These are phyloP conservation scores for Scophthalmus maximus DNA, from an alignment of 2,113 vertebrate genomes.

Conservation along the genomic window DNA sequence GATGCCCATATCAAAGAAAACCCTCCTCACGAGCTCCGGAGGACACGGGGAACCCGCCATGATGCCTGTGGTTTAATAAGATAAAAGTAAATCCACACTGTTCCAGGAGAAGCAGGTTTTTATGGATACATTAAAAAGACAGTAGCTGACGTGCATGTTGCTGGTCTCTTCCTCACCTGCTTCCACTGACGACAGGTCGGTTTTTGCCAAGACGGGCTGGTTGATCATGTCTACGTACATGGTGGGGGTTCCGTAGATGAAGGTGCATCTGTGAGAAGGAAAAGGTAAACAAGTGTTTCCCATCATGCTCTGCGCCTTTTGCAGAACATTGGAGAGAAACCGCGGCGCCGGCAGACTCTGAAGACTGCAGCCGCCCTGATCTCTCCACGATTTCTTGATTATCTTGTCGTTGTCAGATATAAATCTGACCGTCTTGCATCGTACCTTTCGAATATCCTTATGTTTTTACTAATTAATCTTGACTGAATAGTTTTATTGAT, in stretches of 20 bases:
- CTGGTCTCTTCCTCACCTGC: constrained; percentile 81
- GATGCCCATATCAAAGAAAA: constrained; percentile 81
- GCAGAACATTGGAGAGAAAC: no score
- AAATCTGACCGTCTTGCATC: no score
- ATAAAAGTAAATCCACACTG: background rate
- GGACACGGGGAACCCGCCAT: constrained; percentile 89
- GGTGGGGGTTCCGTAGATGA: constrained; percentile 89
- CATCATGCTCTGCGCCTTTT: no score
- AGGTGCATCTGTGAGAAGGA: constrained; percentile 81
- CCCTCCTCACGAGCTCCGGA: constrained; percentile 83
- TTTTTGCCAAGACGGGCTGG: constrained; percentile 84
- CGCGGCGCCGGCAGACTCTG: no score
- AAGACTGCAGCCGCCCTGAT: background rate
- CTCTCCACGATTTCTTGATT: no score
- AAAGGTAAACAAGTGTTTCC: background rate
- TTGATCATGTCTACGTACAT: constrained; percentile 92
- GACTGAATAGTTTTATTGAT: no score
- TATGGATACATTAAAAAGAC: background rate
- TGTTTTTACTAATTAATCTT: no score
- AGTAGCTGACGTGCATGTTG: background rate
- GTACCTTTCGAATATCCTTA: no score
- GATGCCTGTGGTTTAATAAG: constrained; percentile 81
- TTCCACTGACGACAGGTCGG: constrained; percentile 83
- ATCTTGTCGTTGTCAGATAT: no score
- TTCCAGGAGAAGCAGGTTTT: background rate